These are phyloP conservation scores for Calidris pugnax DNA, from an alignment of 2,113 vertebrate genomes.

Conservation along the genomic window DNA sequence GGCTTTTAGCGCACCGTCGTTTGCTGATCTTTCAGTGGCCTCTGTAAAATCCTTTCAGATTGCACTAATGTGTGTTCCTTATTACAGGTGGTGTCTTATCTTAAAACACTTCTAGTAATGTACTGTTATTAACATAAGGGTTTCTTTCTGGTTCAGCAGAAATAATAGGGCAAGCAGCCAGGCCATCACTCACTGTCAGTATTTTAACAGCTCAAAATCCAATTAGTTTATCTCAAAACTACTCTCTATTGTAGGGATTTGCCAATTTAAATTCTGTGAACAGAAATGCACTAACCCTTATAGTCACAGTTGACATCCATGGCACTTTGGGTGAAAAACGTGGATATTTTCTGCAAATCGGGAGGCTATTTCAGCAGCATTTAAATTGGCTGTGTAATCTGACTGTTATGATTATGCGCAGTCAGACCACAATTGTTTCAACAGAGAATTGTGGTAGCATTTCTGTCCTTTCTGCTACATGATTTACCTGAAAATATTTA, in stretches of 20 bases:
- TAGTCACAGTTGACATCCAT: not conserved
- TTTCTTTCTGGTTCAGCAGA: constrained; percentile 43
- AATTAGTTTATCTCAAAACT: constrained; percentile 52
- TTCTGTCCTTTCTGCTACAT: not conserved
- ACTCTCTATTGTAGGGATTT: not conserved
- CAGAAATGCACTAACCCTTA: not conserved
- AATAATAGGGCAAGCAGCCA: constrained; percentile 7
- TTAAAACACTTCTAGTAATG: not conserved
- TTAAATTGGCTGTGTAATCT: not conserved
- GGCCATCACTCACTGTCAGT: constrained; percentile 6
- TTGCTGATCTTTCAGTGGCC: not conserved
- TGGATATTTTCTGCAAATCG: not conserved
- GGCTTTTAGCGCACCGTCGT: not conserved
- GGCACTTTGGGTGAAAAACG: not conserved
- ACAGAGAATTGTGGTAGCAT: not conserved
- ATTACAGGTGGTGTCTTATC: not conserved
- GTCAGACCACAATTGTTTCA: not conserved
- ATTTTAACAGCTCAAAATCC: constrained; percentile 33
- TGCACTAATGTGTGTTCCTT: not conserved
- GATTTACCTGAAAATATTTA: not conserved
- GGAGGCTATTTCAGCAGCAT: not conserved
- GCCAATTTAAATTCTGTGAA: not conserved
- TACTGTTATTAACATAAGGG: not conserved
- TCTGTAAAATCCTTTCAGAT: not conserved
- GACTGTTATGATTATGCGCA: not conserved